A percentile compares a stretch with the other conserved stretches of the same genome.
These are phyloP conservation scores for Microtus richardsoni DNA, from an alignment of 2,113 vertebrate genomes.

Conservation along the genomic window DNA sequence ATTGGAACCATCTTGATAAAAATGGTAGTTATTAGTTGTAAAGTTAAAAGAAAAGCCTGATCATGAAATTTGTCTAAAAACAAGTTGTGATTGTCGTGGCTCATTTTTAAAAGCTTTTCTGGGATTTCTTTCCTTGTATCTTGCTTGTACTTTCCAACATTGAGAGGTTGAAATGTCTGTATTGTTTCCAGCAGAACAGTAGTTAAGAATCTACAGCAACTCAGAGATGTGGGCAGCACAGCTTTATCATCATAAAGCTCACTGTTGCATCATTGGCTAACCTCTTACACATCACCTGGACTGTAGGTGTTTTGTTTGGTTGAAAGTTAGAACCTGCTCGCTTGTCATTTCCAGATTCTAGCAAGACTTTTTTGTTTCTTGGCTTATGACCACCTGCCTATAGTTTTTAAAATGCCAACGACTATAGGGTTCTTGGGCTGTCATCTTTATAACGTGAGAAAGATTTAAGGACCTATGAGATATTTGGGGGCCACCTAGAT, in stretches of 20 bases:
- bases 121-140: not conserved
- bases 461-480: not conserved
- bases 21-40: slow-evolving; percentile 34
- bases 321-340: not conserved
- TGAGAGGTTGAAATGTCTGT: not conserved
- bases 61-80: not conserved
- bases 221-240: not conserved
- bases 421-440: not conserved
- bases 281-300: not conserved
- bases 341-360: not conserved
- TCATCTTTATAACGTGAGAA: not conserved
- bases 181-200: not conserved
- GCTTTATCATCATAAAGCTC: not conserved
- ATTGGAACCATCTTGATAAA: not conserved
- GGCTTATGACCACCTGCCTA: not conserved
- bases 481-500: not conserved
- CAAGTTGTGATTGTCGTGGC: not conserved
- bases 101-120: slow-evolving; percentile 33
- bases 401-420: not conserved
- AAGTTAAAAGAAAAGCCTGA: not conserved
- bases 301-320: not conserved
- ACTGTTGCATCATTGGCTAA: not conserved
- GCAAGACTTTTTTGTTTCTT: not conserved
- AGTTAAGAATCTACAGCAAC: not conserved
- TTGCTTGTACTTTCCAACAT: not conserved